These are phyloP conservation scores for Heterocephalus glaber DNA, from an alignment of 2,113 vertebrate genomes.

Conservation along the genomic window DNA sequence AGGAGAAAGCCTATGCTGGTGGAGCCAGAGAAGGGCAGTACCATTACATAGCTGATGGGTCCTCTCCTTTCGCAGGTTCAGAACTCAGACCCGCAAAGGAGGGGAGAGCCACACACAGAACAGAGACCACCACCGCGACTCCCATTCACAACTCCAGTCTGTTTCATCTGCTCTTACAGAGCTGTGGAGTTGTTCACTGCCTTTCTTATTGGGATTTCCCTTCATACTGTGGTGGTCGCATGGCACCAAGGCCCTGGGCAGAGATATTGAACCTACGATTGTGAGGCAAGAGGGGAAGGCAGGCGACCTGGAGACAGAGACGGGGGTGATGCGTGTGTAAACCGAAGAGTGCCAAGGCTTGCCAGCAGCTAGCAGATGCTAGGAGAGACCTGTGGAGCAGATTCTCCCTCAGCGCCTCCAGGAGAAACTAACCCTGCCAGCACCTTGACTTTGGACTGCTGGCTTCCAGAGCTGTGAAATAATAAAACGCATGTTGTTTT, in stretches of 20 bases:
- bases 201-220: not conserved
- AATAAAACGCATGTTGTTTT: not conserved
- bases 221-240: not conserved
- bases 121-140: not conserved
- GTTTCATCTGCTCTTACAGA: not conserved
- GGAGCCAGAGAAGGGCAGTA: not conserved
- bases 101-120: not conserved
- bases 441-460: not conserved
- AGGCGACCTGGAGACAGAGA: not conserved
- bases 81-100: not conserved
- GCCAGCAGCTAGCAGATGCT: not conserved
- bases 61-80: not conserved
- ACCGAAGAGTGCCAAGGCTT: not conserved
- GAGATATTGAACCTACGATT: not conserved
- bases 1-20: not conserved
- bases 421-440: not conserved
- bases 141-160: not conserved
- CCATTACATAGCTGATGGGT: not conserved
- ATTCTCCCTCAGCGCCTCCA: not conserved
- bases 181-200: not conserved
- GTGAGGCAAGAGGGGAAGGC: not conserved
- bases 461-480: not conserved
- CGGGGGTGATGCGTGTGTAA: accelerated
- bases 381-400: not conserved
- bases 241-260: not conserved